These are phyloP conservation scores for Phycodurus eques DNA, from an alignment of 2,113 vertebrate species.

Conservation along the genomic window DNA sequence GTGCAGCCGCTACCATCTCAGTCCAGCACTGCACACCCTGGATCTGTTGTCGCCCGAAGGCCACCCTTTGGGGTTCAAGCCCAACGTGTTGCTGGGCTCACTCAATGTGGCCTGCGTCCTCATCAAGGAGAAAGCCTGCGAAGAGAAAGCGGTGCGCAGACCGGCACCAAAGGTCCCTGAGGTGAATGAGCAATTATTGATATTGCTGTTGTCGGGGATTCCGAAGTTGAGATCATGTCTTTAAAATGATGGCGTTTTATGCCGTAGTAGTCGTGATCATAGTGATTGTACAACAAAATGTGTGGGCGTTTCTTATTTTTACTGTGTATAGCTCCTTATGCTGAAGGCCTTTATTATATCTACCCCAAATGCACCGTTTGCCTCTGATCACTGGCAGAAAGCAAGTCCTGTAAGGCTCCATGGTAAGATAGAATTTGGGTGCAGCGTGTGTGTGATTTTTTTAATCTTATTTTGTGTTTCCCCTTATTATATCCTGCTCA, in stretches of 20 bases:
- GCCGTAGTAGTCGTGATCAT: neutral
- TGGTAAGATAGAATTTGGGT: conserved; percentile 65
- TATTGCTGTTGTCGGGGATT: neutral
- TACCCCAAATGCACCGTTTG: conserved; percentile 37
- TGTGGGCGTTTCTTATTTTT: neutral
- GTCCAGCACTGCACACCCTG: conserved; percentile 86
- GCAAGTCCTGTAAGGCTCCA: conserved; percentile 50
- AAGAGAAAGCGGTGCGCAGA: conserved; percentile 80
- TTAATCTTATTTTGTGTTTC: neutral
- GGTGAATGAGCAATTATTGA: conserved; percentile 69
- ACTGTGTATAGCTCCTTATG: neutral
- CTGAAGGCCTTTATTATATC: conserved; percentile 35
- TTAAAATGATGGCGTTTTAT: neutral
- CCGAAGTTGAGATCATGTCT: neutral
- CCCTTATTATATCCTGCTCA: neutral
- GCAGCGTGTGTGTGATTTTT: conserved; percentile 7
- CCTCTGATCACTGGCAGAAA: conserved; percentile 56
- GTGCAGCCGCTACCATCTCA: conserved; percentile 87
- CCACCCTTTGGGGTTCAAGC: conserved; percentile 85
- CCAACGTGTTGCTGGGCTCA: conserved; percentile 86
- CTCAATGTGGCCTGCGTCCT: conserved; percentile 81
- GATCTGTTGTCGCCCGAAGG: conserved; percentile 79
- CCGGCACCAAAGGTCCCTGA: conserved; percentile 83
- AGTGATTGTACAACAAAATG: neutral
- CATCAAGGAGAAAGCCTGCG: conserved; percentile 84